Base-by-base conservation (phyloP, 2,797 vertebrate species). In the Trichosurus vulpecula region DNA sequence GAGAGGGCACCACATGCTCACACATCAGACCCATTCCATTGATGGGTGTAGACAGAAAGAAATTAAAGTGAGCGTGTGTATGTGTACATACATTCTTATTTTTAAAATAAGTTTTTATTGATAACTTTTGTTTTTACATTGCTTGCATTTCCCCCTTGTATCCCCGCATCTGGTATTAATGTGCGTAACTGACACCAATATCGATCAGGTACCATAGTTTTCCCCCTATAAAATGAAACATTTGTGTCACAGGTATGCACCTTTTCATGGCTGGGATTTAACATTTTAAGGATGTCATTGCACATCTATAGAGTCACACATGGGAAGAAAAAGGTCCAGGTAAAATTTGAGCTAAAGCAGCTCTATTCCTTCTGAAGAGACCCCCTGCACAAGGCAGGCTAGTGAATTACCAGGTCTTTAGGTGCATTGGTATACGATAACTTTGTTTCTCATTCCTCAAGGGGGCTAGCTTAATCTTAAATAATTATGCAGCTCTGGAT, bases 1-100 rank as follows among this genome's bases (percentile, higher is more conserved):
- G 94, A 99, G 99, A 97, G 98, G 99, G 98, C 98, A 98, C 98
- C 97, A 96, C 51, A 35, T 54, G 47, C 55, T 95, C 92, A 91
- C 25, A 29, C n/a, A 94, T 91, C 51, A 1, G n/a, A 52, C 92
- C 35, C 25, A 29, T 52, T 30, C 47, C 52, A 41, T 9, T 2
- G 6, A n/a, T 6, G 11, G 35, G 47, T 90, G 94, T 92, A 25
- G 12, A 74, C 52, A 81, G 52, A 53, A 14, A 91, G 51, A 90
- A 93, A 54, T 96, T 87, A 92, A 41, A 74, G n/a, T 16, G 35
- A 74, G 41, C 58, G 0, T 81, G 41, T 25, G 16, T 41, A 8
- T 74, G 14, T 8, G 61, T 30, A 35, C 1, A 2, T 66, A 6
- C 16, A 2, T 22, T 47, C 22, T 47, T 81, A 25, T 25, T 81